Evolutionary conservation across 2,113 vertebrate species (phyloP).

Genomic region (Cinclus mexicanus): DNA sequence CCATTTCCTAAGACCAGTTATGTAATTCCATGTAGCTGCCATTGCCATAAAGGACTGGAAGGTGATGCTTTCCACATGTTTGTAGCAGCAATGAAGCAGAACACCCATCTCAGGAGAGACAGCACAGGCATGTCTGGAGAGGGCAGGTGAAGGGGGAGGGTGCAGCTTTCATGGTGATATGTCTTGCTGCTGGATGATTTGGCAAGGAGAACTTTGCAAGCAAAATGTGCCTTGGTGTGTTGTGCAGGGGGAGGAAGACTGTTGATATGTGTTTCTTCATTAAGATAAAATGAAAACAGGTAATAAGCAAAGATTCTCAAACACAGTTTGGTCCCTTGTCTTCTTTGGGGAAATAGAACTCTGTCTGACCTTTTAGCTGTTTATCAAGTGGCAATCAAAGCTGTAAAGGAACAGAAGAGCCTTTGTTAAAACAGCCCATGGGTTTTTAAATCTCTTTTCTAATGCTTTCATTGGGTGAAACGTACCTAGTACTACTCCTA

Average conservation of each 20-base stretch:
- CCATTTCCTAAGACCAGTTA: neutral
- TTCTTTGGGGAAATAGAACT: neutral
- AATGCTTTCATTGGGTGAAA: neutral
- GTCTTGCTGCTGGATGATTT: neutral
- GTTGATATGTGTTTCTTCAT: neutral
- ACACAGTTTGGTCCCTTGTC: neutral
- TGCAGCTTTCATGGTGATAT: neutral
- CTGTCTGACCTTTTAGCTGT: neutral
- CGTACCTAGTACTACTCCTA: neutral
- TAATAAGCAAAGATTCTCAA: neutral
- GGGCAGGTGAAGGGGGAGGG: neutral
- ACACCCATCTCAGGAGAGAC: neutral
- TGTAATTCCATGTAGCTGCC: neutral
- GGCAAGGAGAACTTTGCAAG: neutral
- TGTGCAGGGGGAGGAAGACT: neutral
- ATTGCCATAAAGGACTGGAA: neutral
- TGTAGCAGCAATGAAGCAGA: neutral
- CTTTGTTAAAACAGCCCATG: neutral
- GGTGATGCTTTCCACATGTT: neutral
- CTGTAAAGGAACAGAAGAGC: neutral
- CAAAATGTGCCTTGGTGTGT: neutral
- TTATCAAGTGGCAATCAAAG: neutral
- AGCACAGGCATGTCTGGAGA: neutral
- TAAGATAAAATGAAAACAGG: neutral
- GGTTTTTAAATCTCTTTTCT: neutral